Evolutionary conservation across 2,797 vertebrate species (phyloP).

Genomic region (Falco naumanni): DNA sequence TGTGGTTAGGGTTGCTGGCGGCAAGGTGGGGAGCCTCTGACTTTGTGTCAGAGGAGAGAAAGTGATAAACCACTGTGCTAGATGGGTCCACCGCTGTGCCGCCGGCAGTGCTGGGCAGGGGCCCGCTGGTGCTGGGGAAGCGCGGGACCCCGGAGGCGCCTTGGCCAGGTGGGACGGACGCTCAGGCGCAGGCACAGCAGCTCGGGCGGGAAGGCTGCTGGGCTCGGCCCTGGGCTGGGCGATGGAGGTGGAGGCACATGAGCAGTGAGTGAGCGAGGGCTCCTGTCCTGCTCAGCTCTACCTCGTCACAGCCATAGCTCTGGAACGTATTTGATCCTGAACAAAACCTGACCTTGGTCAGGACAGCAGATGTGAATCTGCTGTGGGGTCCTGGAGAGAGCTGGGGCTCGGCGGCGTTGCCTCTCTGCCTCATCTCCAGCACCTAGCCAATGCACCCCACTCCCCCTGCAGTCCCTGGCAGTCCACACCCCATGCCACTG

Average conservation of each 20-base stretch:
- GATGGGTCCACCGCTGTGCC: neutral
- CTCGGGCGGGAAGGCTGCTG: neutral
- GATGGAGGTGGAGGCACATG: neutral
- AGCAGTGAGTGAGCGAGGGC: rapidly evolving
- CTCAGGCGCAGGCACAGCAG: neutral
- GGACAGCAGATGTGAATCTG: rapidly evolving
- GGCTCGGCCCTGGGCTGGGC: neutral
- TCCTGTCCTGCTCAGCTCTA: neutral
- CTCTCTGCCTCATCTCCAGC: neutral
- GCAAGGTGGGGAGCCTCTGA: neutral
- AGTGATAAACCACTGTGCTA: neutral
- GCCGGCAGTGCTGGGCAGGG: neutral
- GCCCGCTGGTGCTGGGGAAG: neutral
- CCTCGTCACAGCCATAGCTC: neutral
- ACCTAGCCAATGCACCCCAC: neutral
- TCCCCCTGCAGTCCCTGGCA: neutral
- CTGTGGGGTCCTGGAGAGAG: neutral
- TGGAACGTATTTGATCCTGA: neutral
- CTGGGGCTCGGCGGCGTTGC: neutral
- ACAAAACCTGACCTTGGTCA: neutral
- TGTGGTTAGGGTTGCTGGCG: slow-evolving; percentile 59
- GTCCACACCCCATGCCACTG: neutral
- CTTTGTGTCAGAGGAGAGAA: neutral
- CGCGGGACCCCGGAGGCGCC: neutral
- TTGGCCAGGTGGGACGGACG: rapidly evolving